Percentiles rank a stretch among this genome's conserved stretches.
phyloP scores from a whole-genome alignment of 2,888 invertebrate species.

The Hypercompe scribonia region DNA sequence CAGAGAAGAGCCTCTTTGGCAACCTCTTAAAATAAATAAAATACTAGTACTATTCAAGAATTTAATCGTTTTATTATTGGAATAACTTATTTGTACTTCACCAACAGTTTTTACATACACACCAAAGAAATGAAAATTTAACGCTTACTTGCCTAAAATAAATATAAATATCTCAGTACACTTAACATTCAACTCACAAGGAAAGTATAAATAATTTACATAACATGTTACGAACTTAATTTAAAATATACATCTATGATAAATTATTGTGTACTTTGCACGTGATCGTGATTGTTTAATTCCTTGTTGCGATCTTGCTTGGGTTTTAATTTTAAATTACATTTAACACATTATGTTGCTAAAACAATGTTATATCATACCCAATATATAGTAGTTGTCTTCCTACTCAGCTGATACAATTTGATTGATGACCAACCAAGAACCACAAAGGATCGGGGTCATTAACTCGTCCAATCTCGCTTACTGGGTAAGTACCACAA shows the following conservation, averaged over 20 bases:
- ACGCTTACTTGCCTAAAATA: not conserved
- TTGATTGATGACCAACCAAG: conserved; percentile 31
- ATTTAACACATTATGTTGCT: not conserved
- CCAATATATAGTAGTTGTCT: conserved; percentile 9
- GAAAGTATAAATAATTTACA: not conserved
- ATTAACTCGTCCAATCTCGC: conserved; percentile 22
- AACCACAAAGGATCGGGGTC: conserved; percentile 22
- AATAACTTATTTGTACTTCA: not conserved
- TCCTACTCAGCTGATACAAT: conserved; percentile 11
- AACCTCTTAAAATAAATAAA: no score
- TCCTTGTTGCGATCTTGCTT: not conserved
- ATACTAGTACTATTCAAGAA: no score
- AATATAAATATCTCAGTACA: no score
- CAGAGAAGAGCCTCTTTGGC: no score
- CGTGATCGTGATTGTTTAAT: not conserved
- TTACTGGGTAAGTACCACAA: conserved; percentile 7
- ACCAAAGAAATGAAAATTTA: not conserved
- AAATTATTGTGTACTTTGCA: not conserved
- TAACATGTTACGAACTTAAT: not conserved
- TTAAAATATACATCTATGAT: not conserved
- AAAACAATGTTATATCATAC: not conserved
- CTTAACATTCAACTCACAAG: not conserved
- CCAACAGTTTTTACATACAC: not conserved
- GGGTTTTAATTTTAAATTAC: not conserved
- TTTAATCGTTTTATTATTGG: no score